Conservation (phyloP, 2,888 invertebrate species). For the Stictocephala bisonia region DNA sequence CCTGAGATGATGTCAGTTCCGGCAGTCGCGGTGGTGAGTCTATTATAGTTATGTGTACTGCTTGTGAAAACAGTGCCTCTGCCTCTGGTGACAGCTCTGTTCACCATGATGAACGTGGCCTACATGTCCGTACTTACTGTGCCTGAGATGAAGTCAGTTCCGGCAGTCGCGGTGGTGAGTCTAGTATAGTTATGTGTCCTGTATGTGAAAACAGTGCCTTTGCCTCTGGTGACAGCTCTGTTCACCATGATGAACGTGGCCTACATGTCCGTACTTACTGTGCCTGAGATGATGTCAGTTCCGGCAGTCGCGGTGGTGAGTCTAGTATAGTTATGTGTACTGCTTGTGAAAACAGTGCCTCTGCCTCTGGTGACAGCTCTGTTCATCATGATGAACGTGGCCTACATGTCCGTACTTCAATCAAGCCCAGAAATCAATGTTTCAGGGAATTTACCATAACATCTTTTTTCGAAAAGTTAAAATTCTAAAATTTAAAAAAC, state of each 20-base stretch:
- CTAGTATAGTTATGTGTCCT: no score
- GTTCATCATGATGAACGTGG: slow-evolving; percentile 87
- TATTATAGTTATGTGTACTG: no score
- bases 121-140: slow-evolving; percentile 84
- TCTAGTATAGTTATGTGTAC: no score
- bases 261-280: slow-evolving; percentile 84
- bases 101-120: slow-evolving; percentile 89
- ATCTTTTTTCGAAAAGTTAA: no score
- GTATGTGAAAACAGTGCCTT: no score
- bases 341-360: no score
- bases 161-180: slow-evolving; percentile 81
- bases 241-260: slow-evolving; percentile 90
- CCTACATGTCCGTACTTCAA: slow-evolving; percentile 90
- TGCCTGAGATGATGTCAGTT: slow-evolving; percentile 77
- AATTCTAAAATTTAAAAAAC: no score
- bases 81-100: slow-evolving; percentile 81
- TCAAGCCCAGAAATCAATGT: background rate
- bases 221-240: slow-evolving; percentile 80
- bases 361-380: slow-evolving; percentile 83
- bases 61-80: no score
- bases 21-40: slow-evolving; percentile 81
- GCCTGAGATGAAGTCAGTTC: slow-evolving; percentile 77
- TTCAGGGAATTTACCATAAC: no score
- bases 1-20: slow-evolving; percentile 78
- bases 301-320: slow-evolving; percentile 82